Conservation (phyloP, 2,797 vertebrate genomes). For the Tamandua tetradactyla region DNA sequence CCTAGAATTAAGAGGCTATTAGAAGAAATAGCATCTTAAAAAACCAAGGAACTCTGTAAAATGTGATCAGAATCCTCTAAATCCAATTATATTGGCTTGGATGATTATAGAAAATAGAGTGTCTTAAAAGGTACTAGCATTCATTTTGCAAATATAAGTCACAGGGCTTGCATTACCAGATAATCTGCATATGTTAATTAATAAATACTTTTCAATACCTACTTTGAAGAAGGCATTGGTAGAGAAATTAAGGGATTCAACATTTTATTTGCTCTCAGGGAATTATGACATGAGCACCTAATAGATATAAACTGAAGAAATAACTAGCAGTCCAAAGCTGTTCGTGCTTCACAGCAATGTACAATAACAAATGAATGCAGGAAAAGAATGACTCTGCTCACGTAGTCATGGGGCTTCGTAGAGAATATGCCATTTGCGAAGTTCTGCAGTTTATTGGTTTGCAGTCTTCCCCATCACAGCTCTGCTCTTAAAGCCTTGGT, state of each 20-base stretch:
- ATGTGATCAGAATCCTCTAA: not conserved
- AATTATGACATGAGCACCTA: not conserved
- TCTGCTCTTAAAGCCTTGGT: not conserved
- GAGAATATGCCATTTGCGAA: not conserved
- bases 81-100: not conserved
- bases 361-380: not conserved
- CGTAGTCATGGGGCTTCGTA: not conserved
- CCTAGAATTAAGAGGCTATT: not conserved
- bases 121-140: not conserved
- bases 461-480: not conserved
- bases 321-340: not conserved
- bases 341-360: not conserved
- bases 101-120: not conserved
- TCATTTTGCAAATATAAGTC: not conserved
- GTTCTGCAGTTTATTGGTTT: not conserved
- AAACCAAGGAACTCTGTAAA: not conserved
- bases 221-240: not conserved
- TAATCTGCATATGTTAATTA: not conserved
- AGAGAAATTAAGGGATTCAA: not conserved
- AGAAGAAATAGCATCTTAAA: not conserved
- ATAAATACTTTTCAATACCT: not conserved
- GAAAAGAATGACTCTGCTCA: not conserved
- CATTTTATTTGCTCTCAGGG: conserved; percentile 26
- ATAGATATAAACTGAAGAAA: not conserved
- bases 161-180: not conserved